Evolutionary conservation across 2,888 invertebrate genomes (phyloP).

Genomic region (Choristoneura rosaceana): DNA sequence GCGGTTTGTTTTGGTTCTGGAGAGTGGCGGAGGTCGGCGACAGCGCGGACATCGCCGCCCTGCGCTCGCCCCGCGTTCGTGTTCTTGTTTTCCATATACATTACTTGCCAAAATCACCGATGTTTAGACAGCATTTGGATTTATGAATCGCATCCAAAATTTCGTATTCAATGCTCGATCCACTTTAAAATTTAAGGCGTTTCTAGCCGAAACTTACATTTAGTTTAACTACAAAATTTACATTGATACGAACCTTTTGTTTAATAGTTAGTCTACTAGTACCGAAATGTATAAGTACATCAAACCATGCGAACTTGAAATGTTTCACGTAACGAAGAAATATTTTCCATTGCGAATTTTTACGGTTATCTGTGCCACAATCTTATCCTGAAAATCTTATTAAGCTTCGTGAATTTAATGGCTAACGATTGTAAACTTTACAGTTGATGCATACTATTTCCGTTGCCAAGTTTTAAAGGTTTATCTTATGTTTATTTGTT

Average conservation of each 20-base stretch:
- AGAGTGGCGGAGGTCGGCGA: slow-evolving; percentile 55
- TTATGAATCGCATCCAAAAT: slow-evolving; percentile 33
- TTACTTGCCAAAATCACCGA: slow-evolving; percentile 61
- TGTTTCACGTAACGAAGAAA: slow-evolving; percentile 16
- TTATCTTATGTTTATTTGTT: slow-evolving; percentile 51
- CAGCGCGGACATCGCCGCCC: slow-evolving; percentile 68
- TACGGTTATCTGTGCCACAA: slow-evolving; percentile 45
- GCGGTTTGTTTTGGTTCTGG: slow-evolving; percentile 59
- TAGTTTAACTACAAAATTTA: slow-evolving; percentile 1
- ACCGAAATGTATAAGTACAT: slow-evolving; percentile 6
- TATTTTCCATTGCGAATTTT: slow-evolving; percentile 2
- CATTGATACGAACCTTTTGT: neutral
- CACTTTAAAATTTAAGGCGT: slow-evolving; percentile 26
- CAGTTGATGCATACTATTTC: neutral
- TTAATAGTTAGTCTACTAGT: neutral
- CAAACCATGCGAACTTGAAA: slow-evolving; percentile 12
- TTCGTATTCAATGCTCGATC: slow-evolving; percentile 12
- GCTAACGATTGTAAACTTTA: slow-evolving; percentile 6
- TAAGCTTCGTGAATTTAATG: slow-evolving; percentile 27
- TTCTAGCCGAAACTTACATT: slow-evolving; percentile 1
- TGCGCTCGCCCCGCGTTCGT: slow-evolving; percentile 52
- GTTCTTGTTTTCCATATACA: slow-evolving; percentile 58
- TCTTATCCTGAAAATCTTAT: slow-evolving; percentile 46
- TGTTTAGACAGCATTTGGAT: slow-evolving; percentile 48
- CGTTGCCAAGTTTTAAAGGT: neutral